Percentiles rank a stretch among this genome's conserved stretches.
Conservation (phyloP, 1,140 invertebrate species). For the Drosophila nikananu region DNA sequence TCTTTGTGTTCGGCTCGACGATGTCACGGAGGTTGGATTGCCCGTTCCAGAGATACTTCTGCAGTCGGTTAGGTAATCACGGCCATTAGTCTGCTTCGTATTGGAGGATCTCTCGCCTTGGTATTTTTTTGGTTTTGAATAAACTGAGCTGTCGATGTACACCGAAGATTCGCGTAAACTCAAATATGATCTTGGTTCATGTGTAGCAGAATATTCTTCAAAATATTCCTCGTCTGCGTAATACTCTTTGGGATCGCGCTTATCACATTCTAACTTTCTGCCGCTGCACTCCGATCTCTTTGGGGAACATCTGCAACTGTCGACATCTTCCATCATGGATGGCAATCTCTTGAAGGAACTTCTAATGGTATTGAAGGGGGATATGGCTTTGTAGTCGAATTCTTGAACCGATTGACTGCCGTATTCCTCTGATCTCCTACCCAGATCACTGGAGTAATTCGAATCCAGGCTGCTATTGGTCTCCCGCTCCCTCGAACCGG, state of each 20-base stretch:
- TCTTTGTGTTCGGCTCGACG: constrained; percentile 2
- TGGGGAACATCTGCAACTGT: not conserved
- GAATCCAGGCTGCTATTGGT: constrained; percentile 5
- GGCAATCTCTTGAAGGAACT: constrained; percentile 20
- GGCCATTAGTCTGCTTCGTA: not conserved
- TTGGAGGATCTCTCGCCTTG: not conserved
- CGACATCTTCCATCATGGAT: not conserved
- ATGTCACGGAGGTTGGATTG: constrained; percentile 5
- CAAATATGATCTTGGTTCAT: not conserved
- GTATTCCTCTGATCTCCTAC: not conserved
- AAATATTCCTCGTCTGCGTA: not conserved
- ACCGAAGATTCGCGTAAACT: not conserved
- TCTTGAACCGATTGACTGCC: not conserved
- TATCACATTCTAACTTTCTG: not conserved
- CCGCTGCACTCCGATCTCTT: too few relatives aligned
- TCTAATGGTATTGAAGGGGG: not conserved
- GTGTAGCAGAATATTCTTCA: not conserved
- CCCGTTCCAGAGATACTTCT: constrained; percentile 3
- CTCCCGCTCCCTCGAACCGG: not conserved
- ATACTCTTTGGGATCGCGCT: not conserved
- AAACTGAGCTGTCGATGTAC: not conserved
- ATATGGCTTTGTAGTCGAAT: not conserved
- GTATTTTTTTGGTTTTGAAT: constrained; percentile 5
- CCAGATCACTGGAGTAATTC: not conserved
- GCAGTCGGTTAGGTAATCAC: constrained; percentile 5